These are phyloP conservation scores for Spodoptera frugiperda DNA, from an alignment of 1,140 invertebrate genomes.

Conservation along the genomic window DNA sequence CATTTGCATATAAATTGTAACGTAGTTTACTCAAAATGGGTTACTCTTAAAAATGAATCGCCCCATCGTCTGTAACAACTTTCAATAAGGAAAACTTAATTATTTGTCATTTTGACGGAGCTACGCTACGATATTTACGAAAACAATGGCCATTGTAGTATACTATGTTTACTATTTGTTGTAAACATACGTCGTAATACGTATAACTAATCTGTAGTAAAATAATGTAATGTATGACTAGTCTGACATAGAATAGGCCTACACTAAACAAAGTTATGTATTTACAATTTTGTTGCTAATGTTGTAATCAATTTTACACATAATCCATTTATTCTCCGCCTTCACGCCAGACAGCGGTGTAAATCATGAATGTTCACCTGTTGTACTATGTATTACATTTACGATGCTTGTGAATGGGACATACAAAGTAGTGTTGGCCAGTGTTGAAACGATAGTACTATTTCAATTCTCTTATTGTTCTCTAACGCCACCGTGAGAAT, in stretches of 20 bases:
- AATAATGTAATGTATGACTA: too few species aligned
- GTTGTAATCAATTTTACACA: constrained; percentile 35
- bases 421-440: constrained; percentile 20
- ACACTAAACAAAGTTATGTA: constrained; percentile 13
- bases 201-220: too few species aligned
- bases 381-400: constrained; percentile 37
- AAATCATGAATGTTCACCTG: constrained; percentile 40
- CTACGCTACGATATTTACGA: too few species aligned
- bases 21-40: neutral
- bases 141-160: too few species aligned
- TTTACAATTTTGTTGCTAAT: constrained; percentile 24
- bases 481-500: constrained; percentile 23
- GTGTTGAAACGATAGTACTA: constrained; percentile 13
- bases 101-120: too few species aligned
- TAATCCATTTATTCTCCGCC: constrained; percentile 37
- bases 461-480: neutral
- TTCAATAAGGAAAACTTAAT: too few species aligned
- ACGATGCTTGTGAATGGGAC: constrained; percentile 38
- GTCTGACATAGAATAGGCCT: neutral
- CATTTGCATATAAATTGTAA: constrained; percentile 35
- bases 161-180: too few species aligned
- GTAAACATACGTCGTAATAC: too few species aligned
- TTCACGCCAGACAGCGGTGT: constrained; percentile 21
- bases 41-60: too few species aligned
- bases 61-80: too few species aligned